Percentiles rank a stretch among this genome's conserved stretches.
These are phyloP conservation scores for Pristionchus maxplancki DNA, from an alignment of 2,888 invertebrate genomes.

Conservation along the genomic window DNA sequence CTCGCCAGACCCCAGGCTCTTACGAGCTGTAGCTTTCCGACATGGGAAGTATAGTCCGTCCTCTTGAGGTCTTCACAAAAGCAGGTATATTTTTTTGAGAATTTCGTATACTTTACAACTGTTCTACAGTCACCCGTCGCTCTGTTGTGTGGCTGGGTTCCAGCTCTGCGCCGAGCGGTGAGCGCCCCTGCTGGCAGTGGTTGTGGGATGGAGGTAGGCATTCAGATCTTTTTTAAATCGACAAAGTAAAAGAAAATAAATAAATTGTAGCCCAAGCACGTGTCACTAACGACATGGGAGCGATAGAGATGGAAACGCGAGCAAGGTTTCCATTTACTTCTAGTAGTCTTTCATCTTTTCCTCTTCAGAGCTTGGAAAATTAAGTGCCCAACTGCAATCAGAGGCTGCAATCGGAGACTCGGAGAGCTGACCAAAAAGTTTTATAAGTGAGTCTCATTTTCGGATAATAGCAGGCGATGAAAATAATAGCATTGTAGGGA, in stretches of 20 bases:
- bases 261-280: neutral
- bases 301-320: neutral
- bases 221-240: neutral
- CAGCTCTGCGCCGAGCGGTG: neutral
- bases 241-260: too few species aligned
- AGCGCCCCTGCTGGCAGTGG: neutral
- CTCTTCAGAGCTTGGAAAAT: neutral
- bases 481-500: neutral
- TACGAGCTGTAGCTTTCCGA: neutral
- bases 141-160: neutral
- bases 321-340: too few species aligned
- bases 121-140: neutral
- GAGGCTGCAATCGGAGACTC: neutral
- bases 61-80: neutral
- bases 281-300: neutral
- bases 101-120: too few species aligned
- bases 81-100: neutral
- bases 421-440: neutral
- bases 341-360: neutral
- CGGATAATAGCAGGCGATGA: neutral
- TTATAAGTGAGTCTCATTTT: neutral
- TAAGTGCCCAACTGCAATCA: neutral
- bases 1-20: neutral
- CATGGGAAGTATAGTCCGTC: neutral
- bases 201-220: neutral